Evolutionary conservation across 1,140 invertebrate genomes (phyloP), one percentile per base, ranked within the genome.

Genomic region (Saccostrea cuccullata): DNA sequence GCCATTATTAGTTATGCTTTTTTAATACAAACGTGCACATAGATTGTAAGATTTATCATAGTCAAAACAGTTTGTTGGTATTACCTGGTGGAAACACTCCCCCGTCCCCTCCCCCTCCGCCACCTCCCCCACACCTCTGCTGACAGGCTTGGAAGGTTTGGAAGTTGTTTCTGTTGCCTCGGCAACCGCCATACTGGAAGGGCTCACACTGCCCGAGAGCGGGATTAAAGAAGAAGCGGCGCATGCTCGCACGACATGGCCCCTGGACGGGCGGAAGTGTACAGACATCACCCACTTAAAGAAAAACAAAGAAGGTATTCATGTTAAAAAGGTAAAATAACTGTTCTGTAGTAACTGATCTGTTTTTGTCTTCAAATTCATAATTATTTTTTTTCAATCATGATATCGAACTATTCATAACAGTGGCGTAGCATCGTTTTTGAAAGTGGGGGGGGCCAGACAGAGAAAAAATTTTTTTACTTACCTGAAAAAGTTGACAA

Each of bases 161-260:
- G 77, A 96, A 96, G 91, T 96, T 96, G 92, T 96, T 96, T 26
- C 94, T 93, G 92, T 96, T 96, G 55, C 96, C 96, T 26, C 92
- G 92, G 90, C 96, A 96, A 55, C 96, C 96, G 26, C 96, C 96
- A 91, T 96, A 96, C 56, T 94, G 93, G 92, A 96, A 96, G 84
- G 95, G 92, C 88, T 96, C 93, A 91, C 96, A 96, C 73, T 91
- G 58, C n/a, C 91, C 91, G 40, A 91, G 90, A n/a, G 89, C 88
- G 8, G 92, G 64, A 90, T 96, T 95, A 93, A 95, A 96, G 91
- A 94, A 95, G 92, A 94, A 96, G 8, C 95, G 92, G 55, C 90
- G 91, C 73, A 95, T 90, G 23, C 86, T 70, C 6, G 89, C 91
- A 6, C 86, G 70, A 77, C 92, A 93, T 15, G 70, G 87, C 4